These are phyloP conservation scores for Actenoides lindsayi DNA, from an alignment of 2,113 vertebrate genomes.

Conservation along the genomic window DNA sequence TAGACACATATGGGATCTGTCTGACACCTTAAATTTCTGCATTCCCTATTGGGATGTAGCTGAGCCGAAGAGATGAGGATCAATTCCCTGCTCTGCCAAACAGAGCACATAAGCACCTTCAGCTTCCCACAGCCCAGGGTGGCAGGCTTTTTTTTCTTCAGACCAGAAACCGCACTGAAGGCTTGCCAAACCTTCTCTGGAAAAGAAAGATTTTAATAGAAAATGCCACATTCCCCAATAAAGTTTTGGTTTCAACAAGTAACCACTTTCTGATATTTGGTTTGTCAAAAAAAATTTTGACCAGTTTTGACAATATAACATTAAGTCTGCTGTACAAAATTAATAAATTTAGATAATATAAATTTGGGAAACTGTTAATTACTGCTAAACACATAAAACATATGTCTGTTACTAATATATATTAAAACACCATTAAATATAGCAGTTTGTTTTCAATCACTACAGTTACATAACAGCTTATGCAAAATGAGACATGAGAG, in stretches of 20 bases:
- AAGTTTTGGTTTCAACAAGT: background rate
- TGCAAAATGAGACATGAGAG: background rate
- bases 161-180: background rate
- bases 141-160: background rate
- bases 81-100: background rate
- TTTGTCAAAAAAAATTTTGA: background rate
- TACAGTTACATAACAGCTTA: background rate
- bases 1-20: background rate
- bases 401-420: background rate
- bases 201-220: background rate
- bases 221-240: background rate
- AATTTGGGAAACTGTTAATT: slow-evolving; percentile 2
- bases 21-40: background rate
- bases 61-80: background rate
- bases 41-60: background rate
- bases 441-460: background rate
- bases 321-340: background rate
- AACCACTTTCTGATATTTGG: background rate
- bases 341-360: slow-evolving; percentile 1
- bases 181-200: background rate
- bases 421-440: slow-evolving; percentile 22
- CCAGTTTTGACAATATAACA: background rate
- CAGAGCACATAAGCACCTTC: accelerated
- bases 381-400: slow-evolving; percentile 20
- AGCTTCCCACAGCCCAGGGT: background rate